Conservation (phyloP, 2,888 invertebrate species). For the Drosophila mimica region DNA sequence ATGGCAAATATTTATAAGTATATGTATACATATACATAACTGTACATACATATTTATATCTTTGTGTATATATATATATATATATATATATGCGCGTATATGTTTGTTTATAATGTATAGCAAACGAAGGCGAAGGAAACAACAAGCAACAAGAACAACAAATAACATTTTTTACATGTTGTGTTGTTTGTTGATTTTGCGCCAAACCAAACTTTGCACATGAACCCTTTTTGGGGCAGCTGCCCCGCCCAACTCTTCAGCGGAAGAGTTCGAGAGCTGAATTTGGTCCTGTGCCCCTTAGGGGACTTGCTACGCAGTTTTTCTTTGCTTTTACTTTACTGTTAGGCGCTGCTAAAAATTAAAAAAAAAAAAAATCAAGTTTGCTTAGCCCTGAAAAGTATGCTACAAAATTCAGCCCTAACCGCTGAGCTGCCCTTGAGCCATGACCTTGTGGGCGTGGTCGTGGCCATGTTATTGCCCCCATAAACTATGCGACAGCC, state of each 20-base stretch:
- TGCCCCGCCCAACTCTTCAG: not conserved
- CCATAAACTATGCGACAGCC: constrained; percentile 49
- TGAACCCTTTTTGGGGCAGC: constrained; percentile 59
- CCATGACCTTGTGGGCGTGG: constrained; percentile 70
- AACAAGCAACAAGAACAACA: constrained; percentile 18
- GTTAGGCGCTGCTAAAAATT: constrained; percentile 59
- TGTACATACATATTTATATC: constrained; percentile 26
- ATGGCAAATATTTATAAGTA: constrained; percentile 72
- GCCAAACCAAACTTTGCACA: constrained; percentile 73
- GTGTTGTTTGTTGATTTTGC: constrained; percentile 71
- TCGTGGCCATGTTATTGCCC: constrained; percentile 26
- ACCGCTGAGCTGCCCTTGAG: constrained; percentile 48
- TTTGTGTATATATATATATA: constrained; percentile 23
- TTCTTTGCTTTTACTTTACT: constrained; percentile 60
- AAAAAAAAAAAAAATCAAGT: constrained; percentile 56
- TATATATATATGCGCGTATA: constrained; percentile 35
- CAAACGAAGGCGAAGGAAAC: constrained; percentile 33
- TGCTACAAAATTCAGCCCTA: constrained; percentile 4
- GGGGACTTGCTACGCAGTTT: constrained; percentile 56
- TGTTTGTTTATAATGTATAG: constrained; percentile 73
- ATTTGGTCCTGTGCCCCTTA: constrained; percentile 9
- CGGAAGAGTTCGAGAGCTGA: constrained; percentile 37
- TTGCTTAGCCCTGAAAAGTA: constrained; percentile 44
- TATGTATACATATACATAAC: constrained; percentile 41
- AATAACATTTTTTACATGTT: constrained; percentile 41